phyloP scores from a whole-genome alignment of 2,888 invertebrate species.

The Tiliacea citrago region DNA sequence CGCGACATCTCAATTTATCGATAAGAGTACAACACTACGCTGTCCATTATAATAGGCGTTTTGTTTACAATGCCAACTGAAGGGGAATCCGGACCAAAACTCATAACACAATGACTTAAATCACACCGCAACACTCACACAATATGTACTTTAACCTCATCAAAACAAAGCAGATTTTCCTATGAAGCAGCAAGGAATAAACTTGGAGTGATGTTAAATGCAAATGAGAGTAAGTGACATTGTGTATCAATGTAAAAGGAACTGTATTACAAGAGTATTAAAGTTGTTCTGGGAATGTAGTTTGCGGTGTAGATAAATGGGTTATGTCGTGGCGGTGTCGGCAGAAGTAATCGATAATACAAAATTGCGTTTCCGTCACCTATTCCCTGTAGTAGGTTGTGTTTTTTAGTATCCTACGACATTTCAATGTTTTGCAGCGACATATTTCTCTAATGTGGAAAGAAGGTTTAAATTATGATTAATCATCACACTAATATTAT shows the following conservation, averaged over 20 bases:
- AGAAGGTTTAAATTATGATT: neutral
- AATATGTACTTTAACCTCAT: constrained; percentile 58
- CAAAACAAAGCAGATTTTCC: constrained; percentile 56
- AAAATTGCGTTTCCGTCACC: constrained; percentile 80
- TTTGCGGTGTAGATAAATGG: constrained; percentile 43
- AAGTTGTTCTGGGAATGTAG: constrained; percentile 57
- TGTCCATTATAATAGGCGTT: constrained; percentile 89
- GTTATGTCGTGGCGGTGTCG: constrained; percentile 43
- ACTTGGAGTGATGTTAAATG: constrained; percentile 48
- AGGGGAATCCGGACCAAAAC: constrained; percentile 79
- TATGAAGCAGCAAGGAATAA: constrained; percentile 41
- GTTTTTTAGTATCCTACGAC: constrained; percentile 69
- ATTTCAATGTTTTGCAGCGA: constrained; percentile 33
- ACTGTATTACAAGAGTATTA: constrained; percentile 57
- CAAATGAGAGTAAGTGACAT: constrained; percentile 58
- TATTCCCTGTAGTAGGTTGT: constrained; percentile 65
- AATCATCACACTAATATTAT: too few species aligned
- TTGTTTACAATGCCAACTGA: constrained; percentile 88
- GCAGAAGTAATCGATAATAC: constrained; percentile 79
- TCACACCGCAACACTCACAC: constrained; percentile 43
- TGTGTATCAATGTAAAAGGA: constrained; percentile 56
- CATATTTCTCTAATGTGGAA: constrained; percentile 41
- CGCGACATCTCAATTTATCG: constrained; percentile 66
- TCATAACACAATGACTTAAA: constrained; percentile 66
- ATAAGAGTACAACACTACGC: constrained; percentile 76